Conservation (phyloP, 2,888 invertebrate species). For the Tetranychus piercei region DNA sequence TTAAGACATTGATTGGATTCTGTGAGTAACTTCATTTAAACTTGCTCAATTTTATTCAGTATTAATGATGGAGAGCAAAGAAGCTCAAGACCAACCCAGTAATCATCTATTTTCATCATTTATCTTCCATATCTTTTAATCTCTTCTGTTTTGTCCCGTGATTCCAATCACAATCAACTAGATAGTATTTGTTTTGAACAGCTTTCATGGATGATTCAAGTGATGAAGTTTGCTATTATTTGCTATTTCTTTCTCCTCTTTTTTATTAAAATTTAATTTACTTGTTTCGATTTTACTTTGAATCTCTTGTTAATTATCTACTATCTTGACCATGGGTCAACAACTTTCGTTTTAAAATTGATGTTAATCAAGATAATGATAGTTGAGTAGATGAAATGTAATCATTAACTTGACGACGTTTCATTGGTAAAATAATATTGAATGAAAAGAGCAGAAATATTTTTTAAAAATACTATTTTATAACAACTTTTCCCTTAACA, state of each 20-base stretch:
- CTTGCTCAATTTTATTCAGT: neutral
- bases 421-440: neutral
- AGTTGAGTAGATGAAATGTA: neutral
- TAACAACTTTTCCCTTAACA: neutral
- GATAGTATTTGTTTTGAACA: neutral
- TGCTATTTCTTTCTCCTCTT: neutral
- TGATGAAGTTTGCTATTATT: neutral
- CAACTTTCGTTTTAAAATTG: neutral
- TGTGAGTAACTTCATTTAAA: neutral
- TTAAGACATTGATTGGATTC: neutral
- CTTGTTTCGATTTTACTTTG: too few species aligned
- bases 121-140: neutral
- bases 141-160: neutral
- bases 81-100: neutral
- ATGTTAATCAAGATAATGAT: neutral
- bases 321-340: neutral
- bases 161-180: neutral
- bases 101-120: neutral
- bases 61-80: neutral
- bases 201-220: neutral
- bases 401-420: neutral
- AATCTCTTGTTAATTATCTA: neutral
- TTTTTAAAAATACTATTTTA: too few species aligned
- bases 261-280: too few species aligned
- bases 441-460: neutral